These are phyloP conservation scores for Tetheella fluctuosa DNA, from an alignment of 2,888 invertebrate species.

Conservation along the genomic window DNA sequence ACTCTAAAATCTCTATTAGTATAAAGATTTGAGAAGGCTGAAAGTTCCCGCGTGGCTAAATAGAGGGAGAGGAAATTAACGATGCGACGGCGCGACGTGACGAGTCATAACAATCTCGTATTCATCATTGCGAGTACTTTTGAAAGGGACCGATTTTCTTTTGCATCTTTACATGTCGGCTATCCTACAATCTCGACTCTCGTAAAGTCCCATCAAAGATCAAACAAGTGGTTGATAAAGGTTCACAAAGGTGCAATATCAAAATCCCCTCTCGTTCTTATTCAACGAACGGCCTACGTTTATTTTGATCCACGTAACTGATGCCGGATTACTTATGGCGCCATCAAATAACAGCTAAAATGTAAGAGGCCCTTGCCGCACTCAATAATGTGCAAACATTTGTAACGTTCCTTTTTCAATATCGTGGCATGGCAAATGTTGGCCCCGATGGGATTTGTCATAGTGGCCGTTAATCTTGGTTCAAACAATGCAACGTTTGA, in stretches of 20 bases:
- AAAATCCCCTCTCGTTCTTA: background rate
- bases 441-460: background rate
- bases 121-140: background rate
- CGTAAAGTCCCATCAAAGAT: background rate
- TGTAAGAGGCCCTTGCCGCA: background rate
- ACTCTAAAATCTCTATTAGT: too few relatives aligned
- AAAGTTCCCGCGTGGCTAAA: too few relatives aligned
- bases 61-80: too few relatives aligned
- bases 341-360: conserved; percentile 8
- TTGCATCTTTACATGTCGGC: background rate
- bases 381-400: background rate
- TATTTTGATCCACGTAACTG: background rate
- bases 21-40: too few relatives aligned
- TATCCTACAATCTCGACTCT: background rate
- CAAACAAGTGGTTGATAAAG: conserved; percentile 3
- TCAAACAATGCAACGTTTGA: conserved; percentile 3
- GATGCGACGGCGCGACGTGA: too few relatives aligned
- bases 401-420: conserved; percentile 3
- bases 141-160: background rate
- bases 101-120: background rate
- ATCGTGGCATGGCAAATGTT: background rate
- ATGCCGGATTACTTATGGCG: conserved; percentile 6
- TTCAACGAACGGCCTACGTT: background rate
- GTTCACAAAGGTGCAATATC: conserved; percentile 1
- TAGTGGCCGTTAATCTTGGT: background rate